phyloP scores from a whole-genome alignment of 2,113 vertebrate species.

The Himantopus leucocephalus region DNA sequence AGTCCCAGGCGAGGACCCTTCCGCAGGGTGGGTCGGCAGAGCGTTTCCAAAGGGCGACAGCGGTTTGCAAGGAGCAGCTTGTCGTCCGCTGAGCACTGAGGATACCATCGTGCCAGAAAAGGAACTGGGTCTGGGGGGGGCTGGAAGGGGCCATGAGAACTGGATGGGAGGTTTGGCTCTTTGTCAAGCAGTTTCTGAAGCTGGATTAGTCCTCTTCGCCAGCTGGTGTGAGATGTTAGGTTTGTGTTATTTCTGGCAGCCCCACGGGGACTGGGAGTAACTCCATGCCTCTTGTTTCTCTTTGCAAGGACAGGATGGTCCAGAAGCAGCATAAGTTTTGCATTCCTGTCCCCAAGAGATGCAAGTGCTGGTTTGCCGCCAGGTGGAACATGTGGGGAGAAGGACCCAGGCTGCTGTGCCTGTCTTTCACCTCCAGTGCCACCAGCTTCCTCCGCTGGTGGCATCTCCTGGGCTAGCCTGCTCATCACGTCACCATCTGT shows the following conservation, averaged over 20 bases:
- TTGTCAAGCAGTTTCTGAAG: constrained; percentile 33
- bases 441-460: background rate
- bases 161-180: constrained; percentile 48
- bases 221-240: constrained; percentile 47
- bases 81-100: background rate
- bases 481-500: background rate
- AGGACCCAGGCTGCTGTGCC: background rate
- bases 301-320: background rate
- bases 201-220: constrained; percentile 29
- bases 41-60: background rate
- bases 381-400: background rate
- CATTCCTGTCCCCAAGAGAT: background rate
- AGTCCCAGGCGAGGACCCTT: background rate
- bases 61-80: background rate
- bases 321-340: background rate
- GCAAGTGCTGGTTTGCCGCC: background rate
- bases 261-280: background rate
- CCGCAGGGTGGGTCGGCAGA: background rate
- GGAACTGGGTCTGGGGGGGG: background rate
- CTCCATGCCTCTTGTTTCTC: constrained; percentile 18
- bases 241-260: constrained; percentile 65
- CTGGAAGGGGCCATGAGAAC: constrained; percentile 37
- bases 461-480: background rate
- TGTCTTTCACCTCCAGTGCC: background rate
- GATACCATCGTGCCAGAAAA: constrained; percentile 24